Conservation (phyloP, 1,140 invertebrate species). For the Carcinoscorpius rotundicauda region DNA sequence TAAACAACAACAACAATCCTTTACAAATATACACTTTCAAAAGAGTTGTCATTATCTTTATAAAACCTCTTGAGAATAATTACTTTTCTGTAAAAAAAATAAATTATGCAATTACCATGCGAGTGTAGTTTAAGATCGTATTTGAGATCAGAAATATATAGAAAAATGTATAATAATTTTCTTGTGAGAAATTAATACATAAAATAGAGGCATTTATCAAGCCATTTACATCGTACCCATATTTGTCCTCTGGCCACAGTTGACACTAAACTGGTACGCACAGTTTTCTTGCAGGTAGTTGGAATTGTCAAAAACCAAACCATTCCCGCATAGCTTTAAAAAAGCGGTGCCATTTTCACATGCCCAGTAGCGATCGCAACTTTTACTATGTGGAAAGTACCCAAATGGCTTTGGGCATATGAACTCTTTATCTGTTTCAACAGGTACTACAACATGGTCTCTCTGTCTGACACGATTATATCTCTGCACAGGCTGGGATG, state of each 20-base stretch:
- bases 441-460: not conserved
- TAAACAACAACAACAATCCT: too few species aligned
- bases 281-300: conserved; percentile 88
- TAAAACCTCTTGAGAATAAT: too few species aligned
- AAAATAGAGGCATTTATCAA: too few species aligned
- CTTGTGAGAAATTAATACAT: too few species aligned
- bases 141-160: too few species aligned
- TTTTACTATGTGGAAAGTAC: conserved; percentile 70
- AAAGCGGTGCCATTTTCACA: conserved; percentile 79
- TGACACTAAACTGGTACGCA: conserved; percentile 90
- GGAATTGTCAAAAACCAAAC: conserved; percentile 76
- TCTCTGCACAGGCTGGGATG: not conserved
- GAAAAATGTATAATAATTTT: too few species aligned
- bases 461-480: not conserved
- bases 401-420: conserved; percentile 90
- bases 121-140: too few species aligned
- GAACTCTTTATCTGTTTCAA: conserved; percentile 52
- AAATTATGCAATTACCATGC: too few species aligned
- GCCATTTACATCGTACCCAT: conserved; percentile 44
- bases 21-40: too few species aligned
- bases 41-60: too few species aligned
- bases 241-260: conserved; percentile 74
- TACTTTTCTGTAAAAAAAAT: too few species aligned
- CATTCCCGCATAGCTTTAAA: conserved; percentile 85
- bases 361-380: conserved; percentile 92